Evolutionary conservation across 2,113 vertebrate genomes (phyloP).

Genomic region (Rhinogobius similis): DNA sequence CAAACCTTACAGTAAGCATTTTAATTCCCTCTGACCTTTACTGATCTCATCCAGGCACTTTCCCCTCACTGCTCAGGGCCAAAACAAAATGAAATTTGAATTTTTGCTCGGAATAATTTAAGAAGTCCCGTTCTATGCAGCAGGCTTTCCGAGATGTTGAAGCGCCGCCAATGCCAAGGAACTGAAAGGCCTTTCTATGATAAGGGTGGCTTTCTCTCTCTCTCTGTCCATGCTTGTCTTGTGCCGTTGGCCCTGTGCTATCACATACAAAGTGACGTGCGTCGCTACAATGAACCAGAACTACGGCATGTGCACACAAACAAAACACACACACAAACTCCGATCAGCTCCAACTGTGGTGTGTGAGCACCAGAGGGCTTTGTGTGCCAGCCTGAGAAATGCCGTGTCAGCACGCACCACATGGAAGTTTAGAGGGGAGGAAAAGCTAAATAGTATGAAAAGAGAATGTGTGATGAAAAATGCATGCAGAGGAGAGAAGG

Average conservation of each 20-base stretch:
- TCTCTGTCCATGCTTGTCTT: slow-evolving; percentile 7
- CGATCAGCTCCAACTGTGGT: slow-evolving; percentile 39
- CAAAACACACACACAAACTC: slow-evolving; percentile 28
- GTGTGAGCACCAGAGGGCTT: slow-evolving; percentile 64
- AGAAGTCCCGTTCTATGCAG: slow-evolving; percentile 43
- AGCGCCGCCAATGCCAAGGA: slow-evolving; percentile 37
- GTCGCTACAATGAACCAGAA: slow-evolving; percentile 22
- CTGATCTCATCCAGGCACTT: slow-evolving; percentile 60
- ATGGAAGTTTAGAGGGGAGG: slow-evolving; percentile 61
- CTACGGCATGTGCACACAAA: slow-evolving; percentile 14
- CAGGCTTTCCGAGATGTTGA: slow-evolving; percentile 33
- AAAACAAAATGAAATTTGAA: slow-evolving; percentile 74
- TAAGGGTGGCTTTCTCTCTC: slow-evolving; percentile 16
- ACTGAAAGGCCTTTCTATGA: slow-evolving; percentile 41
- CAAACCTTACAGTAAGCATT: slow-evolving; percentile 71
- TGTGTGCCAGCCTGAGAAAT: slow-evolving; percentile 63
- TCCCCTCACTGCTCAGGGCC: slow-evolving; percentile 61
- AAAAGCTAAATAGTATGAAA: slow-evolving; percentile 58
- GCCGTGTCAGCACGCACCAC: slow-evolving; percentile 67
- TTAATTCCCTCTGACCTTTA: slow-evolving; percentile 73
- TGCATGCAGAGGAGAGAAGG: slow-evolving; percentile 55
- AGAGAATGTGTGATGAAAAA: slow-evolving; percentile 62
- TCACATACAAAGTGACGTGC: slow-evolving; percentile 36
- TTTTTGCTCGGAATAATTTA: slow-evolving; percentile 67
- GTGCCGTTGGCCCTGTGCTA: slow-evolving; percentile 39